Conservation (phyloP, 1,140 invertebrate genomes). For the Dendrolimus punctatus region DNA sequence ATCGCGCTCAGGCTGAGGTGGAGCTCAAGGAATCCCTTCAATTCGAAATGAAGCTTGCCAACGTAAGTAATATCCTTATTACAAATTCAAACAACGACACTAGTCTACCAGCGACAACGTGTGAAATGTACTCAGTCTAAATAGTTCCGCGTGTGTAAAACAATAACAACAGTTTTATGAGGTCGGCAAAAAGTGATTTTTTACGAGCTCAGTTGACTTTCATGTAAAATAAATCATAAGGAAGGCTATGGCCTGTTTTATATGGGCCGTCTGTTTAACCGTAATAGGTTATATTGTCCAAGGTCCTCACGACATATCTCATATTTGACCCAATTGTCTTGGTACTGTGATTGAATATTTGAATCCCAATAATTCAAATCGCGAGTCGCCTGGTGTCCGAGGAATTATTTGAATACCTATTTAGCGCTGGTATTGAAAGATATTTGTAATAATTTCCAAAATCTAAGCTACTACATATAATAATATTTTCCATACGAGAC, state of each 20-base stretch:
- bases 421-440: too few species aligned
- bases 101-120: background rate
- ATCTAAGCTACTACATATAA: too few species aligned
- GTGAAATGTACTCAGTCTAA: background rate
- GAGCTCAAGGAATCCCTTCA: constrained; percentile 88
- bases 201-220: constrained; percentile 28
- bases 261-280: constrained; percentile 7
- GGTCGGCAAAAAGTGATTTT: constrained; percentile 19
- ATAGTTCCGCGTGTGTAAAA: constrained; percentile 8
- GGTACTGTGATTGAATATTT: constrained; percentile 6
- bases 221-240: constrained; percentile 21
- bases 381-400: background rate
- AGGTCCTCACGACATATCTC: constrained; percentile 17
- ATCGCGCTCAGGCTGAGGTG: constrained; percentile 76
- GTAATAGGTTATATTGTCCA: constrained; percentile 9
- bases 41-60: constrained; percentile 95
- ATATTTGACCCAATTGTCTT: constrained; percentile 22
- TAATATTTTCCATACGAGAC: too few species aligned
- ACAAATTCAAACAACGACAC: constrained; percentile 4
- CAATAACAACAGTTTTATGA: constrained; percentile 21
- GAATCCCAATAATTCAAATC: constrained; percentile 11
- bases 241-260: constrained; percentile 13
- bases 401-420: too few species aligned
- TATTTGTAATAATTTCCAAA: too few species aligned
- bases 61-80: constrained; percentile 76